phyloP scores from a whole-genome alignment of 1,140 invertebrate genomes.

The Rhyacophila brunnea region DNA sequence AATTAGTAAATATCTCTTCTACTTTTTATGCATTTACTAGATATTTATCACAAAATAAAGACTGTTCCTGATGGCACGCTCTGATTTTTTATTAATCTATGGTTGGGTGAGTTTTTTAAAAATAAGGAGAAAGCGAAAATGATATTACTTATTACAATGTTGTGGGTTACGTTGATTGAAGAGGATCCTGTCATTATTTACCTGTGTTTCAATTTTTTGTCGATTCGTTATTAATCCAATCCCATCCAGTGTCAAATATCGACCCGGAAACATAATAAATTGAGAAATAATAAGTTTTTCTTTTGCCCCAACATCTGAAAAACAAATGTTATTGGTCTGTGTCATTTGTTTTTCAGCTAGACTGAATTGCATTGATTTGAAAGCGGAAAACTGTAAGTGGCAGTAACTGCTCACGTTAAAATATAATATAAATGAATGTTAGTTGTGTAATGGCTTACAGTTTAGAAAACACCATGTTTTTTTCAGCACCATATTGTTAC shows the following conservation, averaged over 20 bases:
- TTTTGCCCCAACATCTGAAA: slow-evolving; percentile 20
- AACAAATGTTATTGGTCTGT: slow-evolving; percentile 35
- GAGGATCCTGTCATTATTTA: too few relatives aligned
- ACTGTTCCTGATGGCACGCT: too few relatives aligned
- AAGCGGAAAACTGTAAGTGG: slow-evolving; percentile 59
- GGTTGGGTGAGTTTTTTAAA: too few relatives aligned
- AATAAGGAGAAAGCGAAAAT: too few relatives aligned
- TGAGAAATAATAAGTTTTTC: neutral
- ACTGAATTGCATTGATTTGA: slow-evolving; percentile 60
- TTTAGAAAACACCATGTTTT: slow-evolving; percentile 28
- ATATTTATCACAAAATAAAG: too few relatives aligned
- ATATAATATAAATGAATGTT: slow-evolving; percentile 34
- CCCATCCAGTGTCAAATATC: too few relatives aligned
- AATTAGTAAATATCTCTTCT: too few relatives aligned
- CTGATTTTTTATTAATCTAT: too few relatives aligned
- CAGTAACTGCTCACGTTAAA: slow-evolving; percentile 34
- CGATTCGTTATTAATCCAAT: neutral
- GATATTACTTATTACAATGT: too few relatives aligned
- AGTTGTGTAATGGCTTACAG: slow-evolving; percentile 33
- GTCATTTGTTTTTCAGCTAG: slow-evolving; percentile 55
- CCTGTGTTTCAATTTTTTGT: neutral
- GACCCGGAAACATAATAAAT: too few relatives aligned
- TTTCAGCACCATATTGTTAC: neutral
- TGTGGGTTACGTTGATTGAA: too few relatives aligned
- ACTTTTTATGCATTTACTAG: too few relatives aligned